Percentiles rank a stretch among this genome's conserved stretches.
These are phyloP conservation scores for Agrochola macilenta DNA, from an alignment of 2,888 invertebrate species.

Conservation along the genomic window DNA sequence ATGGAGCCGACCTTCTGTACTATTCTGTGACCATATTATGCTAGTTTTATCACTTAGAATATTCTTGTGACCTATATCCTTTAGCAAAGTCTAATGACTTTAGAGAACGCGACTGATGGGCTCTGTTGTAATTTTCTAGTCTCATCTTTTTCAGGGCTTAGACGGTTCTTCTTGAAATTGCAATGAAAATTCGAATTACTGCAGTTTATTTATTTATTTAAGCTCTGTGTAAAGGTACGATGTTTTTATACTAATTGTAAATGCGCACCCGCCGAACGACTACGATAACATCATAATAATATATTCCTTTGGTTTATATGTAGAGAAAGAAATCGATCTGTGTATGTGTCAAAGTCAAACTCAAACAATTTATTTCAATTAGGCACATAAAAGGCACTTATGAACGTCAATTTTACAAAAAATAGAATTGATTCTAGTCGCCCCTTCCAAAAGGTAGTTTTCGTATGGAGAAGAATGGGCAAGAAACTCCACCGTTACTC, in stretches of 20 bases:
- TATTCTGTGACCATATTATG: slow-evolving; percentile 10
- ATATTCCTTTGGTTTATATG: not conserved
- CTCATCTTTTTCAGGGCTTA: not conserved
- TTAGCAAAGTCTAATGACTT: slow-evolving; percentile 47
- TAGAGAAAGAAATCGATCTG: not conserved
- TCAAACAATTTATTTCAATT: too few species aligned
- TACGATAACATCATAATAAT: not conserved
- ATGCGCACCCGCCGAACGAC: not conserved
- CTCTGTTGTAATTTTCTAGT: slow-evolving; percentile 37
- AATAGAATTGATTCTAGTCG: too few species aligned
- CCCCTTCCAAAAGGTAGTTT: too few species aligned
- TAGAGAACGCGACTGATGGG: slow-evolving; percentile 30
- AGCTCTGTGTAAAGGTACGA: not conserved
- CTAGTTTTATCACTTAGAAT: slow-evolving; percentile 33
- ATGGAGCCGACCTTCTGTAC: not conserved
- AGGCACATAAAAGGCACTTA: too few species aligned
- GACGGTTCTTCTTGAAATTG: not conserved
- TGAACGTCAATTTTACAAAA: too few species aligned
- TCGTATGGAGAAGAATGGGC: too few species aligned
- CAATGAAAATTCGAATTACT: slow-evolving; percentile 4
- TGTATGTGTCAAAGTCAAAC: too few species aligned
- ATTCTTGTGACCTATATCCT: slow-evolving; percentile 54
- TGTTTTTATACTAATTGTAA: not conserved
- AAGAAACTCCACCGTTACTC: too few species aligned
- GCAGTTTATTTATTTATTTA: not conserved